These are phyloP conservation scores for Amblyornis subalaris DNA, from an alignment of 2,113 vertebrate genomes.

Conservation along the genomic window DNA sequence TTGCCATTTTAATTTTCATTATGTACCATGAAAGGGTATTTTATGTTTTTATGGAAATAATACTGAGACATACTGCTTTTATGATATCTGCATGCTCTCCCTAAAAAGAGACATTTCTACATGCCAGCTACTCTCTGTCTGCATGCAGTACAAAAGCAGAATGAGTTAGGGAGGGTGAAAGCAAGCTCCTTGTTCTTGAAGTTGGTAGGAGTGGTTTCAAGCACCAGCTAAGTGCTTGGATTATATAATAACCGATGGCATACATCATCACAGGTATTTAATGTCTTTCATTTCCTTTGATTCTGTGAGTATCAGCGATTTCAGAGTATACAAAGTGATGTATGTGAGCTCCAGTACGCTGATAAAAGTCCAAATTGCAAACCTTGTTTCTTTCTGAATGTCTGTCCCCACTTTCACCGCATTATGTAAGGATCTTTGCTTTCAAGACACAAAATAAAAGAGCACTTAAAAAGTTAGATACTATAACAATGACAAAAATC, in stretches of 20 bases:
- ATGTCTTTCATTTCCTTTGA: background rate
- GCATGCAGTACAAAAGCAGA: background rate
- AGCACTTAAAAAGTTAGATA: background rate
- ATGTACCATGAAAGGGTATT: background rate
- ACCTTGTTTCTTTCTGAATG: background rate
- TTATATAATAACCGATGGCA: background rate
- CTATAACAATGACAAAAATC: background rate
- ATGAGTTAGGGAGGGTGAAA: background rate
- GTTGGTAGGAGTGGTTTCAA: conserved; percentile 2
- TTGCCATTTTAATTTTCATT: background rate
- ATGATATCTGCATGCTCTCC: background rate
- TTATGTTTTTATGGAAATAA: background rate
- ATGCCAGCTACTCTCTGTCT: background rate
- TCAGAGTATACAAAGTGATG: background rate
- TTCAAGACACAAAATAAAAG: background rate
- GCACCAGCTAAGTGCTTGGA: background rate
- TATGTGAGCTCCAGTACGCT: background rate
- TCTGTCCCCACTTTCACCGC: background rate
- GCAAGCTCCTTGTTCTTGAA: background rate
- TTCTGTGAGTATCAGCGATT: background rate
- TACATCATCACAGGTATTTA: background rate
- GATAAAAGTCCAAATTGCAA: background rate
- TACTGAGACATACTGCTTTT: background rate
- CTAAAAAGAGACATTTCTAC: background rate
- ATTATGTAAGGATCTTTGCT: background rate